Base-by-base conservation (phyloP, 2,113 vertebrate genomes). In the Capreolus pygargus region DNA sequence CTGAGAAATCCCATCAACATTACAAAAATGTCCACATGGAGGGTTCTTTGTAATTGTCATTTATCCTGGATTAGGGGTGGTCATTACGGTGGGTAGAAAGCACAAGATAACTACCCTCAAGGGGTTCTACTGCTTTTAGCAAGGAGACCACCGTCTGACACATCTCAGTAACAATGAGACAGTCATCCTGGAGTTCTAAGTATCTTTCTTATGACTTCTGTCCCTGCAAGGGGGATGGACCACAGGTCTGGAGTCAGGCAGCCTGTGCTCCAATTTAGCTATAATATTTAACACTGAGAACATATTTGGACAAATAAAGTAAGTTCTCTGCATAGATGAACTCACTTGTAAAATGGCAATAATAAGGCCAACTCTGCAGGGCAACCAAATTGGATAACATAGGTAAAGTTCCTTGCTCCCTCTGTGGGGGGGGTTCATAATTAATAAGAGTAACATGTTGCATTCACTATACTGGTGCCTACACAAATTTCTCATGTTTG, bases 361-460 rank as follows among this genome's bases (percentile, higher is more conserved):
- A 52, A 78, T 33, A 47, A 81, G 67, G 88, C 47, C 60, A 82
- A 28, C 28, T 60, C 52, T 33, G 8, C 36, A 47, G 36, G 83
- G 47, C 52, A 7, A 43, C 21, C 16, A 81, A 70, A 12, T 27
- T n/a, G 92, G 86, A 64, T 17, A 64, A 47, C 3, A 19, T 43
- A 54, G 8, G n/a, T 67, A 30, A 95, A 93, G 70, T 84, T 82
- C 36, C 43, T 28, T 9, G 5, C 47, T 89, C 39, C 30, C 92
- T 78, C 52, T 1, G 64, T 6, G 25, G 76, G 43, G 33, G 33
- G 28, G 81, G 50, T 90, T 82, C 55, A n/a, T 89, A 78, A 93
- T 97, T 84, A 97, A 70, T 86, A 95, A 97, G 92, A 93, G 91
- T 86, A 86, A 30, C 19, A 4, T 17, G 74, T 39, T 30, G 15